Conservation (phyloP, 2,888 invertebrate genomes). For the Plemyria rubiginata region DNA sequence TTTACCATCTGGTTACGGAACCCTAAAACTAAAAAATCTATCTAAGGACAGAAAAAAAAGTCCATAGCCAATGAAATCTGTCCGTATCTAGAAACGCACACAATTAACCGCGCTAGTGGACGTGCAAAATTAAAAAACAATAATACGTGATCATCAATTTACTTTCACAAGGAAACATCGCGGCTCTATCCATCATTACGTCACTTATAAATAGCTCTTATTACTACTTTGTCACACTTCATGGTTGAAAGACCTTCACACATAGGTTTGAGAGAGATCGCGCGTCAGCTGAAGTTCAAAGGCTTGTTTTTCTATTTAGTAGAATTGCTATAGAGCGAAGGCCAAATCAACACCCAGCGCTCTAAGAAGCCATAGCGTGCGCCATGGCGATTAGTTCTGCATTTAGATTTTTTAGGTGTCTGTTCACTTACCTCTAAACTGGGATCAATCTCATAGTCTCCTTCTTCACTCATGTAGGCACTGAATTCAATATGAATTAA, state of each 20-base stretch:
- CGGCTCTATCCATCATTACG: conserved; percentile 26
- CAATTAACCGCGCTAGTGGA: background rate
- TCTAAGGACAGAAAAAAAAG: too few species aligned
- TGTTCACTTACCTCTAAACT: too few species aligned
- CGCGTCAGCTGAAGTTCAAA: background rate
- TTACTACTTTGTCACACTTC: conserved; percentile 30
- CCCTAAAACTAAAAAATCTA: too few species aligned
- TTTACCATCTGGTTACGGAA: background rate
- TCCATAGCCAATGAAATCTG: background rate
- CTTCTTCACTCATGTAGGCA: too few species aligned
- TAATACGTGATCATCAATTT: conserved; percentile 18
- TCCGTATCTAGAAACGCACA: background rate
- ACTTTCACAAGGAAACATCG: conserved; percentile 31
- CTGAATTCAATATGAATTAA: too few species aligned
- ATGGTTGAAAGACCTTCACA: conserved; percentile 16
- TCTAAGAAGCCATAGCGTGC: too few species aligned
- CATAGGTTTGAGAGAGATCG: background rate
- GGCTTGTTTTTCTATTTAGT: too few species aligned
- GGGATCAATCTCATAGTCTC: too few species aligned
- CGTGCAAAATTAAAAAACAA: conserved; percentile 3
- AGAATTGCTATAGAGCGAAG: too few species aligned
- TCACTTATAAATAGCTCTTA: conserved; percentile 29
- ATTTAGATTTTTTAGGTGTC: too few species aligned
- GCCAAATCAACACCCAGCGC: too few species aligned
- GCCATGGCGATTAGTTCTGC: too few species aligned